phyloP scores from a whole-genome alignment of 2,797 vertebrate genomes.

The Phaenicophaeus curvirostris region DNA sequence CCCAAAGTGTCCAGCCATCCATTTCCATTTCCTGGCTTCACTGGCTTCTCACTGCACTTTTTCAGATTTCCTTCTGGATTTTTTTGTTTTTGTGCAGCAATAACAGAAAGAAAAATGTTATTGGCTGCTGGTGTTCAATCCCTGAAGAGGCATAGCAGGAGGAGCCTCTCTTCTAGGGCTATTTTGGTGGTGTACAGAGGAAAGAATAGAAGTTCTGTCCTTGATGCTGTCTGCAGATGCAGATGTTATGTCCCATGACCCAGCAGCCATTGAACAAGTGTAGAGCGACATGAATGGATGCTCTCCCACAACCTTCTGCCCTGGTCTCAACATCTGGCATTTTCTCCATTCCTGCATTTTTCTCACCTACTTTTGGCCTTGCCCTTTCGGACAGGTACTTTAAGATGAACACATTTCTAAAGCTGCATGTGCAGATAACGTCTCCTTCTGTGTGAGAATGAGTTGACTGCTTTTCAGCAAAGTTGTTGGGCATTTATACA shows the following conservation, averaged over 20 bases:
- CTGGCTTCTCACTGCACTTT: background rate
- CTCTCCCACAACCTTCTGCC: background rate
- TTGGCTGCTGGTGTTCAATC: background rate
- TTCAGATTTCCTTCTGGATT: background rate
- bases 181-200: background rate
- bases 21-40: constrained; percentile 8
- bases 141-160: background rate
- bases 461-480: background rate
- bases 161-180: background rate
- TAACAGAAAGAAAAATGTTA: background rate
- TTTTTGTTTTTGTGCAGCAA: background rate
- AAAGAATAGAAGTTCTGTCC: background rate
- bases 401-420: background rate
- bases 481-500: background rate
- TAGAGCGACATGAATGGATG: background rate
- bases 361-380: background rate
- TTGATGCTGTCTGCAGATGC: rapidly evolving
- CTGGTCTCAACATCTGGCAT: background rate
- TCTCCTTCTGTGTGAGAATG: background rate
- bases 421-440: background rate
- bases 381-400: background rate
- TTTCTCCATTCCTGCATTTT: background rate
- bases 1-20: background rate
- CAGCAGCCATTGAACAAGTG: background rate
- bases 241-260: background rate